Base-by-base conservation (phyloP, 2,888 invertebrate species). In the Leistus spinibarbis region DNA sequence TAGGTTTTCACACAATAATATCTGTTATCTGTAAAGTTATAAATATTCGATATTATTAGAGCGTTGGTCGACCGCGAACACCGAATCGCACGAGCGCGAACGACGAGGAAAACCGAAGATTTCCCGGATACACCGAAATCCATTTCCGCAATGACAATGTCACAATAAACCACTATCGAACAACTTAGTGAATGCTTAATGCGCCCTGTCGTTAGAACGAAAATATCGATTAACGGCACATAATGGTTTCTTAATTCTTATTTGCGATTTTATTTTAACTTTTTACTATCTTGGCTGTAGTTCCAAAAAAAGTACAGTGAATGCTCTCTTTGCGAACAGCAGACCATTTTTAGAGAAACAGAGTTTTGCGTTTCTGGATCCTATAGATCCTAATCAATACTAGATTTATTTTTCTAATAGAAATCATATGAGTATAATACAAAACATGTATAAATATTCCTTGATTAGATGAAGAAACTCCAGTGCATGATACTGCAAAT, bases 131-230 rank as follows among this genome's bases (percentile, higher is more conserved):
- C 57, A 20, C 17, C 57, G 16, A 20, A 57, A 57, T 57, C 17
- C 57, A 57, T 57, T 57, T 57, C 57, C 57, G 57, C 17, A 19
- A 57, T 57, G 17, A 20, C 20, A 20, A 57, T 20, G 57, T 57
- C 57, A 57, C 57, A 20, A 19, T 57, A 57, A 57, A 57, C 57
- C 57, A 20, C 57, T 57, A 57, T 57, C 57, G 16, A 57, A 13
- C 57, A 20, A 57, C 20, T 57, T 40, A 40, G 40, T 40, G 40
- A 40, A 40, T 40, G 40, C 40, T 40, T 40, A 40, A 40, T 40
- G 40, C 40, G 40, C 40, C 40, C 7, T 40, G 40, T 40, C 40
- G 40, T 40, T 40, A 40, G 40, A 40, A 40, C 40, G 40, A 40
- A 40, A 40, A 10, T 40, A 40, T 40, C 7, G 40, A 40, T 40